Percentiles rank a stretch among this genome's conserved stretches.
phyloP scores from a whole-genome alignment of 2,888 invertebrate species.

The Cordilura impudica region DNA sequence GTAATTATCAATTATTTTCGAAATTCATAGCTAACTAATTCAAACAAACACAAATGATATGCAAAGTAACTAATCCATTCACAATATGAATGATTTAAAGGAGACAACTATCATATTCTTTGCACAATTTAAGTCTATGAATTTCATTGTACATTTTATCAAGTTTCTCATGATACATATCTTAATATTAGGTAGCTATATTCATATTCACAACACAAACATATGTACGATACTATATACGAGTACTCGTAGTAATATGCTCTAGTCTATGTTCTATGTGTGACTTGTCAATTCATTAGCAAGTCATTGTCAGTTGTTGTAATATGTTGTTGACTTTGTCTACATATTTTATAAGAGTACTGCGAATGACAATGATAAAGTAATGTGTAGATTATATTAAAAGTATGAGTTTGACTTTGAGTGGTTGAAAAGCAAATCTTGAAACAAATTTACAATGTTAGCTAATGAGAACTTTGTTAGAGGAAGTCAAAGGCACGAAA shows the following conservation, averaged over 20 bases:
- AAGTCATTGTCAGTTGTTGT: conserved; percentile 57
- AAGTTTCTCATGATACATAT: conserved; percentile 19
- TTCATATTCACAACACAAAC: background rate
- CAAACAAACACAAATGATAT: too few relatives aligned
- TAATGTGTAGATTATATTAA: conserved; percentile 28
- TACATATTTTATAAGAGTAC: background rate
- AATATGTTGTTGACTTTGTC: conserved; percentile 1
- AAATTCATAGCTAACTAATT: too few relatives aligned
- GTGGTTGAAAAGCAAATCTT: background rate
- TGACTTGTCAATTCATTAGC: conserved; percentile 60
- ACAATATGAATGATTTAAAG: too few relatives aligned
- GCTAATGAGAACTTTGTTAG: background rate
- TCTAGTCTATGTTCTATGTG: background rate
- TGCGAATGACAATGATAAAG: conserved; percentile 49
- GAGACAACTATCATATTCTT: too few relatives aligned
- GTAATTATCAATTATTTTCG: too few relatives aligned
- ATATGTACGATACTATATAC: background rate
- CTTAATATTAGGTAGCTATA: conserved; percentile 1
- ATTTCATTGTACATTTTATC: background rate
- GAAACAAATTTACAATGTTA: background rate
- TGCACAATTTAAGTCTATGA: conserved; percentile 18
- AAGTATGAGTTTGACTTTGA: conserved; percentile 28
- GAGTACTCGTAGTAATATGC: background rate
- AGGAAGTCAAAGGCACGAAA: background rate
- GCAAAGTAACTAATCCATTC: too few relatives aligned